A percentile compares a stretch with the other conserved stretches of the same genome.
Evolutionary conservation across 2,113 vertebrate species (phyloP).

Genomic region (Protobothrops flavoviridis): DNA sequence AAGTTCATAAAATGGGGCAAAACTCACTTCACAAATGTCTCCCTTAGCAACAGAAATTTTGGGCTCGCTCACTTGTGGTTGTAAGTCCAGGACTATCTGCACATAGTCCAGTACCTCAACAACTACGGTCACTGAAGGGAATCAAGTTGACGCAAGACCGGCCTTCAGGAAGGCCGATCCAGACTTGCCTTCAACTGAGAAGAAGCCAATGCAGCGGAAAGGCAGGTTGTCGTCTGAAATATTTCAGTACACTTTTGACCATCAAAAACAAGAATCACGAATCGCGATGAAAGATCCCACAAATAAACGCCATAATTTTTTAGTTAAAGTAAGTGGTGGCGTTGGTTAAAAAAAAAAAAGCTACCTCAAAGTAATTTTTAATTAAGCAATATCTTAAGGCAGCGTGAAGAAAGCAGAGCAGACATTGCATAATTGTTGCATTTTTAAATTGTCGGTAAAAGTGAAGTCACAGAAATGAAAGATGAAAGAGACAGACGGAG

Average conservation of each 20-base stretch:
- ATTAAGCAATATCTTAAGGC: neutral
- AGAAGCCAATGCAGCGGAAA: neutral
- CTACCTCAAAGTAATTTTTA: neutral
- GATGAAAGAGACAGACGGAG: neutral
- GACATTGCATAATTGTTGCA: neutral
- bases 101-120: too few relatives aligned
- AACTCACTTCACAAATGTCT: neutral
- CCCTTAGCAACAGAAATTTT: neutral
- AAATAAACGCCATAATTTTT: neutral
- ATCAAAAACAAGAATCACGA: neutral
- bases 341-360: neutral
- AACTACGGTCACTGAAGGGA: too few relatives aligned
- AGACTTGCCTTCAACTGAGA: neutral
- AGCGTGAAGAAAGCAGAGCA: neutral
- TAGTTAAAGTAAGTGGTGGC: neutral
- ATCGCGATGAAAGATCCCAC: neutral
- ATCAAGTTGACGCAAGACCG: neutral
- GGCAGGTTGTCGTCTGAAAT: neutral
- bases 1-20: neutral
- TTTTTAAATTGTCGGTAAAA: neutral
- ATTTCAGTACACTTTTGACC: neutral
- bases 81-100: neutral
- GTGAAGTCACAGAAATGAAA: neutral
- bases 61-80: neutral
- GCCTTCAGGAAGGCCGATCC: too few relatives aligned